Conservation (phyloP, 2,797 vertebrate genomes). For the Anas acuta region DNA sequence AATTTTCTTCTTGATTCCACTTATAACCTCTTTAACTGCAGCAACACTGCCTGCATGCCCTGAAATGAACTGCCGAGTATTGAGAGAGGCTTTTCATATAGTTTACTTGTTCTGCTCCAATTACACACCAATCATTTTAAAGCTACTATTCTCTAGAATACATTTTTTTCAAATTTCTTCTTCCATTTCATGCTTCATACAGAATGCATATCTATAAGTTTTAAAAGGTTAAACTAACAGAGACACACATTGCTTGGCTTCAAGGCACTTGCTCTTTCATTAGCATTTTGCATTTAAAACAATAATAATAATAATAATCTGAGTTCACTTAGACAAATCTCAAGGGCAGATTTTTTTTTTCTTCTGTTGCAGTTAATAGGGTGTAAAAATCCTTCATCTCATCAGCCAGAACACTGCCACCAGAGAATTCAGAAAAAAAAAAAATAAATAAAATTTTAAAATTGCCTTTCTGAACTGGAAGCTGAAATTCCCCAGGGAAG, state of each 20-base stretch:
- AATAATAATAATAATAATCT: not conserved
- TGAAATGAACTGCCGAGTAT: slow-evolving; percentile 12
- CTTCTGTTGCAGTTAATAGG: slow-evolving; percentile 6
- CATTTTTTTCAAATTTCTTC: not conserved
- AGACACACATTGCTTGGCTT: not conserved
- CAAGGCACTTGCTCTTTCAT: slow-evolving; percentile 27
- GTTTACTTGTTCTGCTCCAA: slow-evolving; percentile 37
- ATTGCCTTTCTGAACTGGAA: slow-evolving; percentile 23
- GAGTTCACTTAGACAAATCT: slow-evolving; percentile 10
- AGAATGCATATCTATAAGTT: not conserved
- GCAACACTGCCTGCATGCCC: not conserved
- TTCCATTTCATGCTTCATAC: not conserved
- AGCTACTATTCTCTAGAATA: not conserved
- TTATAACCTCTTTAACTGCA: not conserved
- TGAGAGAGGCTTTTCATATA: not conserved
- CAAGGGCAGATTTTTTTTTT: not conserved
- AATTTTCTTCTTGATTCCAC: not conserved
- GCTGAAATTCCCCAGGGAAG: not conserved
- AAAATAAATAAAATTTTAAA: not conserved
- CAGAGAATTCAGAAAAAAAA: not conserved
- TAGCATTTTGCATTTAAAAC: not conserved
- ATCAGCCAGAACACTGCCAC: slow-evolving; percentile 12
- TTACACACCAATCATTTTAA: slow-evolving; percentile 19
- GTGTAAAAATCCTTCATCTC: slow-evolving; percentile 13
- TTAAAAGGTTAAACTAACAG: slow-evolving; percentile 23